Base-by-base conservation (phyloP, 2,888 invertebrate species). In the Atrina japonica region DNA sequence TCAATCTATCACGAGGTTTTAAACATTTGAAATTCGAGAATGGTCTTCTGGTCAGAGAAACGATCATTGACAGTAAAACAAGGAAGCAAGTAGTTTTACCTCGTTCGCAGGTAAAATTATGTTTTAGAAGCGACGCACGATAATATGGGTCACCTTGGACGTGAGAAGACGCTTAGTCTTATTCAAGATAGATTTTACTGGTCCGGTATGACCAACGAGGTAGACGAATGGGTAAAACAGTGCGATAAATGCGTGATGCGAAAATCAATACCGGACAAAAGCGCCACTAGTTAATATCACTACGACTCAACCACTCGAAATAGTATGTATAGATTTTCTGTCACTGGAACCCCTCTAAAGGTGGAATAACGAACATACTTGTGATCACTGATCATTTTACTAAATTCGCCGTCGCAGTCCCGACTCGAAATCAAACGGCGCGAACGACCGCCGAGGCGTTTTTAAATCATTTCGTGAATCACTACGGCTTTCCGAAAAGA, bases 331-430 rank as follows among this genome's bases (percentile, higher is more conserved):
- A 1, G 72, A 65, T 60, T 70, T 45, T 30, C 40, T 70, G 1
- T 60, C 71, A 14, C 47, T 71, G 18, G 67, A 67, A 41, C 18
- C n/a, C 56, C 50, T 64, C 53, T 18, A 47, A 58, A 25, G 67
- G 60, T 14, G 50, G 64, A 14, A 40, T 41, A 21, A 40, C 47
- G 43, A 35, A 63, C 35, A 47, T 71, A 5, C 35, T 69, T n/a
- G 59, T 61, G 21, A 58, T 73, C 5, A 69, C 60, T 6, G 71
- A 71, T 56, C 71, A 74, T 63, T 74, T 60, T 35, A 35, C 35
- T 5, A 35, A 35, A 11, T 35, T 35, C 35, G 35, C n/a, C n/a
- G n/a, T n/a, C n/a, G n/a, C n/a, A n/a, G n/a, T n/a, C n/a, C n/a
- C n/a, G n/a, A n/a, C n/a, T n/a, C n/a, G n/a, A n/a, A n/a, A n/a